Evolutionary conservation across 2,797 vertebrate genomes (phyloP).

Genomic region (Molossus molossus): DNA sequence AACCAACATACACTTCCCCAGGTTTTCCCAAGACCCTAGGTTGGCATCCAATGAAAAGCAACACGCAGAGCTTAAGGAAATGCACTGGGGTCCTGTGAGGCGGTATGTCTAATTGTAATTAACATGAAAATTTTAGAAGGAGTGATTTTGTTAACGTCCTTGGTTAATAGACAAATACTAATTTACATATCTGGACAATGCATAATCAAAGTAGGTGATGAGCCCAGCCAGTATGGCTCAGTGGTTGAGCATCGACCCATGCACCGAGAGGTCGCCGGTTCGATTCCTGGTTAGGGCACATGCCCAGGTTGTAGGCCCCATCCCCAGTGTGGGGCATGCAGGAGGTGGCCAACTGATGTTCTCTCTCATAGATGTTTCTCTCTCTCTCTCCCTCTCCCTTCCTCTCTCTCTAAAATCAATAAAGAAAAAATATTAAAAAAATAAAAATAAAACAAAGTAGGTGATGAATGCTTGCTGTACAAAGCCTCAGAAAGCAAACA

Average conservation of each 20-base stretch:
- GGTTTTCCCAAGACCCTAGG: not conserved
- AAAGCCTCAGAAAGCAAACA: slow-evolving; percentile 42
- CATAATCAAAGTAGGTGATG: not conserved
- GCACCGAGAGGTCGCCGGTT: too few species aligned
- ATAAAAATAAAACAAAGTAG: not conserved
- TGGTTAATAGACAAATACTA: slow-evolving; percentile 53
- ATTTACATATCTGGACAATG: slow-evolving; percentile 66
- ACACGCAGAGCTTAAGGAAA: slow-evolving; percentile 33
- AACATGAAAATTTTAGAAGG: slow-evolving; percentile 64
- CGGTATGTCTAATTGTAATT: slow-evolving; percentile 66
- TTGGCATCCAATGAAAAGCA: not conserved
- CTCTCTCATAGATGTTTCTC: too few species aligned
- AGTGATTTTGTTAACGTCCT: slow-evolving; percentile 45
- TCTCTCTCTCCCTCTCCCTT: too few species aligned
- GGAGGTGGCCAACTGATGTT: too few species aligned
- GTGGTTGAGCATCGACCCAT: too few species aligned
- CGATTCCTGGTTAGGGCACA: too few species aligned
- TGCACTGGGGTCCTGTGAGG: not conserved
- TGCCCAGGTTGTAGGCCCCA: too few species aligned
- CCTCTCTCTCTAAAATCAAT: too few species aligned
- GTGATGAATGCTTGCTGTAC: not conserved
- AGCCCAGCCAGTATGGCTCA: too few species aligned
- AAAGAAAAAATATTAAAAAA: too few species aligned
- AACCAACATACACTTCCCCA: not conserved
- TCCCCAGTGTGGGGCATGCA: too few species aligned